These are phyloP conservation scores for Ptilonorhynchus violaceus DNA, from an alignment of 2,113 vertebrate species.

Conservation along the genomic window DNA sequence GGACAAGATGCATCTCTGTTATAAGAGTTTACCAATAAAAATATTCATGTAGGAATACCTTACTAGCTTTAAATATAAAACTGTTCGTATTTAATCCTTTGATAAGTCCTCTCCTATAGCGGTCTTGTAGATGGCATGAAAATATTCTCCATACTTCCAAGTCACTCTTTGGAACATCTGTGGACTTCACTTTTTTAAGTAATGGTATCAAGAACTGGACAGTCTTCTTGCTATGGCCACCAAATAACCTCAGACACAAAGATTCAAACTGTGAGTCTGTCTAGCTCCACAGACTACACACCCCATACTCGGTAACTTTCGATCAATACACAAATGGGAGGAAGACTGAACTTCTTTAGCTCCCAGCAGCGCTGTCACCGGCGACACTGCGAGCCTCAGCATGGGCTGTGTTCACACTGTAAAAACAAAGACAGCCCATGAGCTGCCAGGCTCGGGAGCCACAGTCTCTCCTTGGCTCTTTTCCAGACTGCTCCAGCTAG, in stretches of 20 bases:
- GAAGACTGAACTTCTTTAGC: background rate
- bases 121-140: background rate
- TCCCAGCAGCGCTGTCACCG: accelerated
- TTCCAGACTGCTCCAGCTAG: background rate
- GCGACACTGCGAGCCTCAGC: accelerated
- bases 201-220: background rate
- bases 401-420: too few species aligned
- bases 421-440: accelerated
- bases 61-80: background rate
- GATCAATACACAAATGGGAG: background rate
- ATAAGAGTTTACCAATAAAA: background rate
- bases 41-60: background rate
- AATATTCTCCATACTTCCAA: background rate
- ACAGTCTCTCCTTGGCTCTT: background rate
- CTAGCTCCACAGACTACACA: background rate
- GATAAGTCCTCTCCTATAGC: background rate
- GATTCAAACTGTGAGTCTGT: background rate
- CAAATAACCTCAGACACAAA: background rate
- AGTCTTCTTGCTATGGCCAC: background rate
- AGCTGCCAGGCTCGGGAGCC: background rate
- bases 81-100: background rate
- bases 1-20: background rate
- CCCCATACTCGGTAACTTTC: background rate
- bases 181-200: background rate
- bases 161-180: background rate